A percentile compares a stretch with the other conserved stretches of the same genome.
These are phyloP conservation scores for Ceratotherium simum DNA, from an alignment of 2,113 vertebrate species.

Conservation along the genomic window DNA sequence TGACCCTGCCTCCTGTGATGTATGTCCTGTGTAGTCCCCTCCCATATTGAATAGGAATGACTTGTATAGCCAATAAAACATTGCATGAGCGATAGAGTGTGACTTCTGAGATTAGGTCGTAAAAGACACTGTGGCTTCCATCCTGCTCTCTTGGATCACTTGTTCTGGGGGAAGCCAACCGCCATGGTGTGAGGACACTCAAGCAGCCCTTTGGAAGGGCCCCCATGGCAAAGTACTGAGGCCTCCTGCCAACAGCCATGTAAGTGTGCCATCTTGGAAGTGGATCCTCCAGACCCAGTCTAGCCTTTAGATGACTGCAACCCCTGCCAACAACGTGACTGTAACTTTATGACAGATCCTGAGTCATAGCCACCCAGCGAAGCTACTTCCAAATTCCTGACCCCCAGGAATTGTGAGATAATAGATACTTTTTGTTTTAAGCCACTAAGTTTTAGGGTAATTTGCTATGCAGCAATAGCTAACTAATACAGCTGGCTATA, in stretches of 20 bases:
- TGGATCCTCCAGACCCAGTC: background rate
- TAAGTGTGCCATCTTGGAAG: background rate
- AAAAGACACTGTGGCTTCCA: background rate
- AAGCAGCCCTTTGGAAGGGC: background rate
- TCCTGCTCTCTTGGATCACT: background rate
- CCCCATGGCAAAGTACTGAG: accelerated
- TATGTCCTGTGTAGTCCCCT: background rate
- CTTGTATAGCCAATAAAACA: background rate
- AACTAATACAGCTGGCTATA: background rate
- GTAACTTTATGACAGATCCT: background rate
- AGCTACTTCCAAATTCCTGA: background rate
- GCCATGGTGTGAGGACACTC: background rate
- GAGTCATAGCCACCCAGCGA: background rate
- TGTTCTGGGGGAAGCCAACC: background rate
- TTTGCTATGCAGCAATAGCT: background rate
- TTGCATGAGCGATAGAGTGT: background rate
- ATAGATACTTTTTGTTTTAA: background rate
- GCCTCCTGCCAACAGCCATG: background rate
- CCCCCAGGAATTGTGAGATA: background rate
- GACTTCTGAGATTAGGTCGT: background rate
- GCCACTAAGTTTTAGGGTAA: background rate
- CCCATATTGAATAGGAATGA: background rate
- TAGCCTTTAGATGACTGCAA: background rate
- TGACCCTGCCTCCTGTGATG: too few species aligned
- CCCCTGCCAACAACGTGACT: background rate